phyloP scores from a whole-genome alignment of 2,797 vertebrate species.

The Australoheros facetus region DNA sequence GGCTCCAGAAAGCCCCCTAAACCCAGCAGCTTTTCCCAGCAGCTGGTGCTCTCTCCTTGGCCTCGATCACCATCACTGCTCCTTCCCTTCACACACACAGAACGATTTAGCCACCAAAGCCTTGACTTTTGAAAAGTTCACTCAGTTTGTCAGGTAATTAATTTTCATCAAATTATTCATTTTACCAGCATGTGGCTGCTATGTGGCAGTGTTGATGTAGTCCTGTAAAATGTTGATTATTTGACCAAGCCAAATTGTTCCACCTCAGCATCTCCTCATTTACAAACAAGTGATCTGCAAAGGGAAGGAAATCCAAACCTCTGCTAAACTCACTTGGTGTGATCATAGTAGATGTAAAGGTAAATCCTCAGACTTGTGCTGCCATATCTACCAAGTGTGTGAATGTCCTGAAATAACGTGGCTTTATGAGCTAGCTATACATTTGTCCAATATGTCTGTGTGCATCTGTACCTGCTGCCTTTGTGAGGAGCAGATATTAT shows the following conservation, averaged over 20 bases:
- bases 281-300: background rate
- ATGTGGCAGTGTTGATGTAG: conserved; percentile 2
- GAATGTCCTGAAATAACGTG: too few species aligned
- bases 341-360: background rate
- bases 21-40: conserved; percentile 75
- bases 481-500: background rate
- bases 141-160: background rate
- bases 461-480: background rate
- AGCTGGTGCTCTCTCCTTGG: conserved; percentile 77
- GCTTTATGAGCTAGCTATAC: background rate
- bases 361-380: background rate
- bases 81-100: conserved; percentile 28
- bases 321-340: background rate
- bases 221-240: conserved; percentile 3
- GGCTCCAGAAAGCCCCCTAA: conserved; percentile 75
- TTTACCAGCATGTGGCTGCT: background rate
- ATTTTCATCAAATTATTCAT: background rate
- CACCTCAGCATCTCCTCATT: background rate
- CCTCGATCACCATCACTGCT: conserved; percentile 55
- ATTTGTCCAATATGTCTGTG: background rate
- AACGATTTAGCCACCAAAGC: conserved; percentile 16
- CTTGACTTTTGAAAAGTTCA: conserved; percentile 20
- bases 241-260: conserved; percentile 7
- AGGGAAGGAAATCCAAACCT: background rate
- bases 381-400: too few species aligned